Conservation (phyloP, 1,140 invertebrate species). For the Tetranychus urticae region DNA sequence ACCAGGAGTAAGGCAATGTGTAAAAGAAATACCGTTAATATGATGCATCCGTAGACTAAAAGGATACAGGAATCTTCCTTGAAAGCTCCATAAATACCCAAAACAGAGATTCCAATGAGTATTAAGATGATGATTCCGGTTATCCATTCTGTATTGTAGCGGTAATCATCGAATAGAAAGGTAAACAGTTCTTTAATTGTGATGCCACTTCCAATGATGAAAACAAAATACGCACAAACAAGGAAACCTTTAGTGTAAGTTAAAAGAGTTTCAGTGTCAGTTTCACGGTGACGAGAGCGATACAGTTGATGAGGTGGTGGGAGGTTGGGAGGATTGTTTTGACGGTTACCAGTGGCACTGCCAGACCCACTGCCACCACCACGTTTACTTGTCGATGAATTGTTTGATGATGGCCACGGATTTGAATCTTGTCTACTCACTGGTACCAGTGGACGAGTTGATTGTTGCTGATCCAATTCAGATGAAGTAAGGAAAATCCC, state of each 20-base stretch:
- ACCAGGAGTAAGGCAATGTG: not conserved
- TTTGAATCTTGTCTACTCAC: too few species aligned
- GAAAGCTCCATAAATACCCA: not conserved
- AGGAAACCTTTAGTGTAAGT: conserved; percentile 1
- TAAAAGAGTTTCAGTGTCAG: conserved; percentile 1
- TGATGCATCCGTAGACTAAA: conserved; percentile 1
- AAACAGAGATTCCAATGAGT: not conserved
- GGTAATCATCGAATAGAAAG: not conserved
- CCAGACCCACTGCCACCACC: too few species aligned
- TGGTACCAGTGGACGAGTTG: too few species aligned
- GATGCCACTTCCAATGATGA: not conserved
- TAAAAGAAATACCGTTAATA: not conserved
- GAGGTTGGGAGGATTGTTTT: too few species aligned
- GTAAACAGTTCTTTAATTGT: conserved; percentile 1
- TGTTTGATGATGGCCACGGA: too few species aligned
- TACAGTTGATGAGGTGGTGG: not conserved
- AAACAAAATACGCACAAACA: not conserved
- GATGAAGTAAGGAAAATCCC: too few species aligned
- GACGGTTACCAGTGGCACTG: too few species aligned
- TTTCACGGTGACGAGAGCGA: not conserved
- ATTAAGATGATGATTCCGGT: not conserved
- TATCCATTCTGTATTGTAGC: not conserved
- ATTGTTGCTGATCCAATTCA: too few species aligned
- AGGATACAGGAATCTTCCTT: conserved; percentile 4
- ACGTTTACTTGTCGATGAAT: too few species aligned